Evolutionary conservation across 2,113 vertebrate species (phyloP).

Genomic region (Willisornis vidua): DNA sequence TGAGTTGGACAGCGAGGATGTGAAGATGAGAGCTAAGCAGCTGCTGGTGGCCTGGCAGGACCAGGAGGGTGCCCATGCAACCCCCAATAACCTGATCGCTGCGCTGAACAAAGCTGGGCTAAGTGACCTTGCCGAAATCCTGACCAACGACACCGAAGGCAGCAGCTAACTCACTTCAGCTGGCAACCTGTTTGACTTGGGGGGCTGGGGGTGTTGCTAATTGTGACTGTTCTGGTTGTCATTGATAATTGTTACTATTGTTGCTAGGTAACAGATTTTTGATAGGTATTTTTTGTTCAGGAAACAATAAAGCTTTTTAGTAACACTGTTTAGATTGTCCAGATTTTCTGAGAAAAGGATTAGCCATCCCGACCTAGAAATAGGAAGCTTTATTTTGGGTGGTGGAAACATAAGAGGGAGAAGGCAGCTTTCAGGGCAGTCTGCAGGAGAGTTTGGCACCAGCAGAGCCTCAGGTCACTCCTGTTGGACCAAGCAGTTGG

Average conservation of each 20-base stretch:
- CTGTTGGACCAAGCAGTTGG: fast-evolving
- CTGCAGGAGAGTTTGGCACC: background rate
- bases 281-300: constrained; percentile 19
- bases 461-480: fast-evolving
- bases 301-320: constrained; percentile 18
- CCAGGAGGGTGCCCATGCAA: constrained; percentile 88
- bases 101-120: constrained; percentile 85
- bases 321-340: background rate
- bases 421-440: background rate
- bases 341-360: background rate
- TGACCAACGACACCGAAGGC: constrained; percentile 76
- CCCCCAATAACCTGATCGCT: constrained; percentile 80
- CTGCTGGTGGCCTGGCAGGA: constrained; percentile 97
- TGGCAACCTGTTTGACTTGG: background rate
- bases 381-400: background rate
- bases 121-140: constrained; percentile 81
- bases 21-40: constrained; percentile 93
- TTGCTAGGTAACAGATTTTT: constrained; percentile 60
- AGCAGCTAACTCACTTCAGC: constrained; percentile 41
- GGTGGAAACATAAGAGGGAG: background rate
- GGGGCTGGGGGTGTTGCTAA: background rate
- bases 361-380: background rate
- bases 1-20: constrained; percentile 90
- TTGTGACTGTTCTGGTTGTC: constrained; percentile 10
- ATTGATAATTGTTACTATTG: constrained; percentile 31